phyloP scores from a whole-genome alignment of 2,797 vertebrate genomes.

The Taenioides sp. region DNA sequence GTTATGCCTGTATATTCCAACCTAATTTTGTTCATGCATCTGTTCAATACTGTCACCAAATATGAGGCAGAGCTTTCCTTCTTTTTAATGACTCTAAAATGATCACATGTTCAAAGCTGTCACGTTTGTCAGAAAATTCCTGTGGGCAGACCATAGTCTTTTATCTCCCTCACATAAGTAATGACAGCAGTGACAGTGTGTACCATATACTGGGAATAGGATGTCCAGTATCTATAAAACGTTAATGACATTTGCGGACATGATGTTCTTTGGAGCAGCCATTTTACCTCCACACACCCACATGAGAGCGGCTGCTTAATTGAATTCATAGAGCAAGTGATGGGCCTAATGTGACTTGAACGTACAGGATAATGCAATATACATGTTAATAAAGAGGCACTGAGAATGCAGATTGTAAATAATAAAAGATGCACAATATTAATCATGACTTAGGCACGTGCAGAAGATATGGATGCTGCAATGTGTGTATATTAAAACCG shows the following conservation, averaged over 20 bases:
- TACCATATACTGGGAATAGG: constrained; percentile 17
- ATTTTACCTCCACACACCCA: constrained; percentile 15
- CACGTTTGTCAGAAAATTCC: constrained; percentile 24
- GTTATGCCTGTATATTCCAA: constrained; percentile 17
- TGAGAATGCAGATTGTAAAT: constrained; percentile 64
- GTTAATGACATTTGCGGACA: constrained; percentile 37
- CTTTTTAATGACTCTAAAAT: constrained; percentile 19
- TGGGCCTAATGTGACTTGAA: constrained; percentile 48
- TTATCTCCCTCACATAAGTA: constrained; percentile 19
- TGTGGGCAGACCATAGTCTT: constrained; percentile 19
- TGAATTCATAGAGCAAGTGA: constrained; percentile 35
- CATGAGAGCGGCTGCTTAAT: constrained; percentile 46
- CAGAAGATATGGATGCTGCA: constrained; percentile 21
- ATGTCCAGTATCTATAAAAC: constrained; percentile 38
- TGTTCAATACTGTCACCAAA: constrained; percentile 11
- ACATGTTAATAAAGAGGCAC: constrained; percentile 57
- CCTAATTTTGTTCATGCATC: background rate
- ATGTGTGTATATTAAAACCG: too few species aligned
- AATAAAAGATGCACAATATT: constrained; percentile 62
- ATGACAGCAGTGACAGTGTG: constrained; percentile 16
- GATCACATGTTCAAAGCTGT: constrained; percentile 24
- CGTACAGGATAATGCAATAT: constrained; percentile 52
- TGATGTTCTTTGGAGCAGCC: constrained; percentile 28
- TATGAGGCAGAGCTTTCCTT: constrained; percentile 17
- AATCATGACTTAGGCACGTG: constrained; percentile 42